Conservation (phyloP, 2,888 invertebrate species). For the Ophioninae sp. region DNA sequence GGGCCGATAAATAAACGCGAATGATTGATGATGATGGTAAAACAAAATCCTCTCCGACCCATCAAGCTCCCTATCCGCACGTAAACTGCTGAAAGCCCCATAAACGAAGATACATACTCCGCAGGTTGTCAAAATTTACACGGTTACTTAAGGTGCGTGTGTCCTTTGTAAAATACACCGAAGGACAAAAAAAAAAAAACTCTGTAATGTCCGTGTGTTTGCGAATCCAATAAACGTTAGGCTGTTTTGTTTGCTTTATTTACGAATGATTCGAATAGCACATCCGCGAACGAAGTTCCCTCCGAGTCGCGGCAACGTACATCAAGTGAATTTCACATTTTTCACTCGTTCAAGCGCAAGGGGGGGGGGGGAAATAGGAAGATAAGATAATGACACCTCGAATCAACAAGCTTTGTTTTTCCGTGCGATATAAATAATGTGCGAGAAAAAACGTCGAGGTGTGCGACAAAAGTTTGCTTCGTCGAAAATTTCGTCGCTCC, state of each 20-base stretch:
- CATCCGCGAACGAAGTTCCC: conserved; percentile 34
- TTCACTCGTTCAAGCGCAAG: conserved; percentile 54
- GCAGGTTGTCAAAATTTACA: too few species aligned
- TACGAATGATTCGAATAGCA: conserved; percentile 43
- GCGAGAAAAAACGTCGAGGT: conserved; percentile 26
- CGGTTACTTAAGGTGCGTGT: conserved; percentile 49
- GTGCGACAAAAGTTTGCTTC: too few species aligned
- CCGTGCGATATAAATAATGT: conserved; percentile 60
- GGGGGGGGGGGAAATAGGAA: too few species aligned
- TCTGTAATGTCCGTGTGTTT: neutral
- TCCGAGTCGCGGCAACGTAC: conserved; percentile 19
- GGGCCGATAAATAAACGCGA: conserved; percentile 50
- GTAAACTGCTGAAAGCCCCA: conserved; percentile 51
- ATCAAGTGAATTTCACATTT: conserved; percentile 26
- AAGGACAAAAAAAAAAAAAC: conserved; percentile 55
- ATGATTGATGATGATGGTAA: conserved; percentile 54
- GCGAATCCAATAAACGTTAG: conserved; percentile 63
- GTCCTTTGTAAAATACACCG: conserved; percentile 54
- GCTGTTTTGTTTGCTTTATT: conserved; percentile 35
- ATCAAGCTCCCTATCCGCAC: conserved; percentile 49
- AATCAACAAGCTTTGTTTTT: conserved; percentile 75
- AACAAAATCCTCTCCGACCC: conserved; percentile 29
- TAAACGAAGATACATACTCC: conserved; percentile 44
- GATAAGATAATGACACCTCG: conserved; percentile 59
- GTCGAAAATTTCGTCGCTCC: too few species aligned